Percentiles rank a stretch among this genome's conserved stretches.
Conservation (phyloP, 2,113 vertebrate species). For the Nibea albiflora region DNA sequence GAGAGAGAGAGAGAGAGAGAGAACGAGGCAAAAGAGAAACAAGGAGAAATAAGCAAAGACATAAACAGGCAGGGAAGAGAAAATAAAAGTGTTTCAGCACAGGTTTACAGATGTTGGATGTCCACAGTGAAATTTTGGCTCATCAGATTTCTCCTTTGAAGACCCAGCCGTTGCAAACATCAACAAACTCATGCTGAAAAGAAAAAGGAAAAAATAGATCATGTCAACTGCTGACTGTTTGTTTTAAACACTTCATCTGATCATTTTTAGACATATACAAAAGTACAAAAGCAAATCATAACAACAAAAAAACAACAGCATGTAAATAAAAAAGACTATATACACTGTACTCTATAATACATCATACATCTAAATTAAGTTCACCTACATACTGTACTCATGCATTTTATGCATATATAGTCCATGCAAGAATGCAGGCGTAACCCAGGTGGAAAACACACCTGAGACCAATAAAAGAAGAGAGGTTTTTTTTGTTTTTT, state of each 20-base stretch:
- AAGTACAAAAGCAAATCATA: neutral
- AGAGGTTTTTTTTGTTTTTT: too few relatives aligned
- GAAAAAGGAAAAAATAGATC: neutral
- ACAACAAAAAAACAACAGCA: neutral
- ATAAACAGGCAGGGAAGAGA: constrained; percentile 14
- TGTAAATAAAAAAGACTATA: neutral
- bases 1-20: neutral
- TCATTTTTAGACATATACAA: neutral
- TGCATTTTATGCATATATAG: neutral
- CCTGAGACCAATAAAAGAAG: too few relatives aligned
- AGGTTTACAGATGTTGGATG: constrained; percentile 22
- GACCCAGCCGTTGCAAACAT: constrained; percentile 1
- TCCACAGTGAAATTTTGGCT: constrained; percentile 4
- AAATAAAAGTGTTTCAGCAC: constrained; percentile 25
- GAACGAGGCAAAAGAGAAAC: constrained; percentile 14
- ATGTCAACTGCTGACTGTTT: neutral
- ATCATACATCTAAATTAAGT: neutral
- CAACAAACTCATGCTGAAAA: constrained; percentile 14
- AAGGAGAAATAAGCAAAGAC: constrained; percentile 28
- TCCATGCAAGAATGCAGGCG: too few relatives aligned
- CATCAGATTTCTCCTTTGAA: constrained; percentile 7
- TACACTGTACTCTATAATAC: too few relatives aligned
- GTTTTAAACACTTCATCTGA: neutral
- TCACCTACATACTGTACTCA: neutral
- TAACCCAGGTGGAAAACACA: too few relatives aligned